Base-by-base conservation (phyloP, 1,140 invertebrate genomes). In the Drosophila seguyi region DNA sequence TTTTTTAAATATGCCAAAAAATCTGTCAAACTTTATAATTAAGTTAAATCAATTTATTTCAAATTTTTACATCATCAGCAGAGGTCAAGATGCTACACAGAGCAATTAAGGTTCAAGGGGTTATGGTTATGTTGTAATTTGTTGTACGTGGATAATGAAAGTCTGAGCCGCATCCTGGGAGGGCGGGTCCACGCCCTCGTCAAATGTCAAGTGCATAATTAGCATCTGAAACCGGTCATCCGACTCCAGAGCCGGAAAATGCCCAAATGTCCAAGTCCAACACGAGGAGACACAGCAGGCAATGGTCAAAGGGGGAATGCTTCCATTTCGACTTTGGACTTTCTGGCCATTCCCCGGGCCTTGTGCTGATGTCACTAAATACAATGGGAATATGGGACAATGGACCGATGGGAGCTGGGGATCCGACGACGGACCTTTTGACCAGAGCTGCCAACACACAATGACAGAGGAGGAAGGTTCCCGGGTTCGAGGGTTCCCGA, bases 151-250 rank as follows among this genome's bases (percentile, higher is more conserved):
- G 52, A 72, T 57, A 58, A 72, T 72, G 67, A 69, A 71, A 45
- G 72, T 75, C 53, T 16, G 52, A 38, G 50, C 5, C 13, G 42
- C 29, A 52, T 39, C 11, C 16, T 27, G 16, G 42, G 45, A n/a
- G 44, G 29, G 52, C 14, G 1, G 7, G 1, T 13, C 42, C 55
- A 42, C 59, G 75, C 79, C 82, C 75, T 85, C 79, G 61, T 86
- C 82, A 86, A 79, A 79, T 83, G 83, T 86, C 83, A 88, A 86
- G 84, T 80, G 84, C 80, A 88, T 87, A 87, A 87, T 88, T 87
- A 79, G 39, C 80, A 74, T 76, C 73, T 62, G 65, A 81, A 81
- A 68, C 71, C 27, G 57, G 56, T 55, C 50, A 36, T 60, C 69
- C 60, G 63, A 57, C 71, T 74, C 48, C 20, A 7, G 27, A 36